Base-by-base conservation (phyloP, 2,797 vertebrate species). In the Halcyon smyrnensis region DNA sequence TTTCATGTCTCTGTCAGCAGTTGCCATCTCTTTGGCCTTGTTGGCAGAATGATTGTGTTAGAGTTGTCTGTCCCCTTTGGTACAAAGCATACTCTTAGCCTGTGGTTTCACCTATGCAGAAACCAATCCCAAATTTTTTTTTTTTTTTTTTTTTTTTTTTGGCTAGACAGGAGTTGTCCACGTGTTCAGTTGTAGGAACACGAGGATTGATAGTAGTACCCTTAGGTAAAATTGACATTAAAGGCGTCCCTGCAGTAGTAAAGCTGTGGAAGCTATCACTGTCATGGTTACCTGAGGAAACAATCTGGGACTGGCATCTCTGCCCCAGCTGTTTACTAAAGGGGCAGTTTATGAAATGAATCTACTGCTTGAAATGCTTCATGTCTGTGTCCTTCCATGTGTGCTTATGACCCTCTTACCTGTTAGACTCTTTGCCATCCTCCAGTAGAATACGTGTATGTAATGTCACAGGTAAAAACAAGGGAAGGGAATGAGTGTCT, bases 61-160 rank as follows among this genome's bases (percentile, higher is more conserved):
- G 53, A 39, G 34, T 11, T 1, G 1, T 30, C 50, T 43, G 24
- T 57, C 14, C 11, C 9, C 14, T 76, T 79, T 0, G 0, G 32
- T 57, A 41, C 34, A 24, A 45, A 75, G 15, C 5, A 1, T 32
- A 24, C 17, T 2, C 0, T 1, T 9, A 28, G 45, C 10, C 37
- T 57, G 46, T 65, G 39, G 19, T 81, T 93, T 50, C 46, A 45
- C 6, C 9, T 34, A 51, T 51, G 48, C 54, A 73, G 84, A 73
- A 89, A 54, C 15, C 0, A 0, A 28, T 69, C 69, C 62, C 56
- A 67, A 19, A 51, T 17, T 46, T 54, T n/a, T 32, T 32, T 54
- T 34, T 56, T 19, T 43, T 54, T 19, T 43, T 54, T 27, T 51
- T 53, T 28, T 53, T 54, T 30, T 53, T 39, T 62, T 19, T 32